phyloP scores from a whole-genome alignment of 2,113 vertebrate species.

The Benitochromis conjunctus region DNA sequence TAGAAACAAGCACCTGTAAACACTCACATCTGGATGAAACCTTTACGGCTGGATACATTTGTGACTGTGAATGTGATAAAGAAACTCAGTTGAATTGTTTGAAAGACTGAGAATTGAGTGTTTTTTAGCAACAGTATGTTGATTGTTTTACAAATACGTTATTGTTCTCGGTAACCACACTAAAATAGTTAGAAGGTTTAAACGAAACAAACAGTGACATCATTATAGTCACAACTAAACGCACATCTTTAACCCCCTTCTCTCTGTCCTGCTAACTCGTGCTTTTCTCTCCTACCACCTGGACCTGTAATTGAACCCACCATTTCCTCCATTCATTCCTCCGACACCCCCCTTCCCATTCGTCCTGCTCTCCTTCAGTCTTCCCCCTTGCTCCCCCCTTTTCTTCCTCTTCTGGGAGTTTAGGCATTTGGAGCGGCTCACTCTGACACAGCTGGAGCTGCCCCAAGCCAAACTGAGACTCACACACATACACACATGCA shows the following conservation, averaged over 20 bases:
- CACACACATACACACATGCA: conserved; percentile 31
- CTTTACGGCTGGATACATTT: not conserved
- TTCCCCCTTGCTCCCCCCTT: conserved; percentile 42
- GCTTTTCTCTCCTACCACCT: conserved; percentile 35
- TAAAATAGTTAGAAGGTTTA: not conserved
- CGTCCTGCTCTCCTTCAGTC: conserved; percentile 38
- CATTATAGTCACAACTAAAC: not conserved
- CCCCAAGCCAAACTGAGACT: conserved; percentile 75
- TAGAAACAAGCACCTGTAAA: conserved; percentile 6
- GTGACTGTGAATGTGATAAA: not conserved
- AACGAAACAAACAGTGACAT: not conserved
- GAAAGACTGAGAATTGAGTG: not conserved
- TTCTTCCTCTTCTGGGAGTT: conserved; percentile 75
- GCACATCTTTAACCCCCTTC: not conserved
- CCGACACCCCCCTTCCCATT: conserved; percentile 52
- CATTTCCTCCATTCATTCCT: conserved; percentile 45
- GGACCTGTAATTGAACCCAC: conserved; percentile 46
- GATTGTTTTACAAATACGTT: not conserved
- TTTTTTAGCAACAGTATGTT: not conserved
- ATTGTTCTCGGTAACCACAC: not conserved
- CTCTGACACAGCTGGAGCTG: conserved; percentile 81
- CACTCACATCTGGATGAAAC: not conserved
- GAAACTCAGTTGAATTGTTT: not conserved
- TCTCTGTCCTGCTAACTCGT: not conserved
- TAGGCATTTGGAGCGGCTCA: conserved; percentile 79